Percentiles rank a stretch among this genome's conserved stretches.
These are phyloP conservation scores for Pyrgilauda ruficollis DNA, from an alignment of 2,113 vertebrate species.

Conservation along the genomic window DNA sequence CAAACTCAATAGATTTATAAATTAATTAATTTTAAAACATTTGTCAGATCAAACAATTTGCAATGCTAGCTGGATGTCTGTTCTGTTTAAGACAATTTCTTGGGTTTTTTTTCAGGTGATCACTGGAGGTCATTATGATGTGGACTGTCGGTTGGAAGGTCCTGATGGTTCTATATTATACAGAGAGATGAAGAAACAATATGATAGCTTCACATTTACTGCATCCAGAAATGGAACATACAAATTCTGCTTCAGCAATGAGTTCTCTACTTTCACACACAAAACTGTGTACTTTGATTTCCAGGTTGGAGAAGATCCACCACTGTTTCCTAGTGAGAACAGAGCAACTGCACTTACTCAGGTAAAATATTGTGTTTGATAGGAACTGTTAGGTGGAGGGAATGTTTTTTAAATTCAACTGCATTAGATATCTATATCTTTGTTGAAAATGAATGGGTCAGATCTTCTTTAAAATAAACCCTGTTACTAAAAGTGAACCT, in stretches of 20 bases:
- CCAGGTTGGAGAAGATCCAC: slow-evolving; percentile 94
- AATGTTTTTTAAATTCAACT: background rate
- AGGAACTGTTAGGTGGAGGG: background rate
- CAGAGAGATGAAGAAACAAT: slow-evolving; percentile 97
- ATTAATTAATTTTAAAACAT: background rate
- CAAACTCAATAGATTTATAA: background rate
- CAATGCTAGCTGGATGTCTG: background rate
- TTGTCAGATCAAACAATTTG: background rate
- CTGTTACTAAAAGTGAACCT: background rate
- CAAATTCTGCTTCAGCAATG: slow-evolving; percentile 97
- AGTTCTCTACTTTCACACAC: slow-evolving; percentile 97
- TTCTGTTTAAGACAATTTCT: background rate
- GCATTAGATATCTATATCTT: background rate
- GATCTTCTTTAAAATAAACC: background rate
- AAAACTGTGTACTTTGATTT: slow-evolving; percentile 98
- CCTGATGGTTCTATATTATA: slow-evolving; percentile 88
- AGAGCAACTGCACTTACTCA: slow-evolving; percentile 92
- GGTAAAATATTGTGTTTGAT: slow-evolving; percentile 65
- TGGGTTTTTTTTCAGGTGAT: slow-evolving; percentile 79
- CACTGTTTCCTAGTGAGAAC: slow-evolving; percentile 93
- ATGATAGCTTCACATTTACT: slow-evolving; percentile 94
- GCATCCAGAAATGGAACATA: slow-evolving; percentile 89
- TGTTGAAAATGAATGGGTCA: background rate
- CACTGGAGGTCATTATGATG: slow-evolving; percentile 94
- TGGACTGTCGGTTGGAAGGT: slow-evolving; percentile 91